Percentiles rank a stretch among this genome's conserved stretches.
These are phyloP conservation scores for Brachionus plicatilis DNA, from an alignment of 1,140 invertebrate species.

Conservation along the genomic window DNA sequence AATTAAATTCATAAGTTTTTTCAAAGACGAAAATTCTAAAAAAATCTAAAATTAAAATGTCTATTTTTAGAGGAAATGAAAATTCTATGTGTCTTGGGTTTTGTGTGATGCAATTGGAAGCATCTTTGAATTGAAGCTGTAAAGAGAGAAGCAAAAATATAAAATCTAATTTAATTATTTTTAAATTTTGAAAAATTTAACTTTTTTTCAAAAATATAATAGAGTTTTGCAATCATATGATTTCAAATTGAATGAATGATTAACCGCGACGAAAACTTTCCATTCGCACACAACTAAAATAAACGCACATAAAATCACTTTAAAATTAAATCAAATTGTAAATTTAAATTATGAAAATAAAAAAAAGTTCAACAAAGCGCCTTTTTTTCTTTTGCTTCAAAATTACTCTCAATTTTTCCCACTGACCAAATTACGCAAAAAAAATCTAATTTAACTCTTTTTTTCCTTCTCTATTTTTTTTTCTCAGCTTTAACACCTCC, in stretches of 20 bases:
- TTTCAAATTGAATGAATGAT: constrained; percentile 30
- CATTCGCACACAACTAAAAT: not conserved
- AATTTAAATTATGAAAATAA: not conserved
- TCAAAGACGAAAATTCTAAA: not conserved
- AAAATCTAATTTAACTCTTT: not conserved
- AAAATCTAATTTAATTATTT: constrained; percentile 9
- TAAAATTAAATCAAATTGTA: not conserved
- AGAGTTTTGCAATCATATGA: constrained; percentile 27
- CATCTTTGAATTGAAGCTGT: not conserved
- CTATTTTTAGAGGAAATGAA: constrained; percentile 1
- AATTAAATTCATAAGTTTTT: not conserved
- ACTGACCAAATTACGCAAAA: not conserved
- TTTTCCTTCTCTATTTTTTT: not conserved
- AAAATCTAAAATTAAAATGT: not conserved
- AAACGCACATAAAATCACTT: not conserved
- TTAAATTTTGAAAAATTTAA: not conserved
- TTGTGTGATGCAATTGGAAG: not conserved
- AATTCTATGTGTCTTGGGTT: not conserved
- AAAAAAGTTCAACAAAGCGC: not conserved
- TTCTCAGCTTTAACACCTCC: not conserved
- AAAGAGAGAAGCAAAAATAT: not conserved
- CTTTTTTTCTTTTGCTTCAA: not conserved
- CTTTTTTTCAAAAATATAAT: not conserved
- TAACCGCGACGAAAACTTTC: constrained; percentile 28
- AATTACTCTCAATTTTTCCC: not conserved